Percentiles rank a stretch among this genome's conserved stretches.
Conservation (phyloP, 2,888 invertebrate species). For the Tolmerus cingulatus region DNA sequence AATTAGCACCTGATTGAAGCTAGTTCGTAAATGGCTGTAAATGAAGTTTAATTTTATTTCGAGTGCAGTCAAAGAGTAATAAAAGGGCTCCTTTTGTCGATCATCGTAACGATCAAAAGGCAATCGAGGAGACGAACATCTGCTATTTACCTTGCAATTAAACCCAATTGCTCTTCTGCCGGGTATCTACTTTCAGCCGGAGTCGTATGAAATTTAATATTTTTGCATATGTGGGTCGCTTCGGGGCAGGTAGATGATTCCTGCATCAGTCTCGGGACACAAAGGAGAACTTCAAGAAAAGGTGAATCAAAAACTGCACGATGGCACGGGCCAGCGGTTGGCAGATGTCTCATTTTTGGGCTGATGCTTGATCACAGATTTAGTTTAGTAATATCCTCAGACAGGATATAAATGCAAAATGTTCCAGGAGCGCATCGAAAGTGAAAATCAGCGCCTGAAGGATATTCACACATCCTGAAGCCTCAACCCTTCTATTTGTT, state of each 20-base stretch:
- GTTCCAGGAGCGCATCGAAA: slow-evolving; percentile 8
- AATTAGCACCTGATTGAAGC: slow-evolving; percentile 39
- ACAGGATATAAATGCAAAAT: slow-evolving; percentile 18
- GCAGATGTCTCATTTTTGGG: slow-evolving; percentile 25
- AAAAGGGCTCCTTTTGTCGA: slow-evolving; percentile 2
- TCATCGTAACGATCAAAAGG: slow-evolving; percentile 19
- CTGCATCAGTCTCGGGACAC: neutral
- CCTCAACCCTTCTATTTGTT: slow-evolving; percentile 36
- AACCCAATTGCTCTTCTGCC: slow-evolving; percentile 43
- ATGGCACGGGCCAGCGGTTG: slow-evolving; percentile 28
- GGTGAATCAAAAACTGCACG: neutral
- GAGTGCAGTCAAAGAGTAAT: neutral
- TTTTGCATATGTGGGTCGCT: slow-evolving; percentile 32
- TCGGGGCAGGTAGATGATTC: neutral
- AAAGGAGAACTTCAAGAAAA: neutral
- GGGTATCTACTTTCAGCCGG: slow-evolving; percentile 17
- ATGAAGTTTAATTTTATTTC: slow-evolving; percentile 4
- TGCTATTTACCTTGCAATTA: slow-evolving; percentile 48
- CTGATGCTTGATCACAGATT: slow-evolving; percentile 31
- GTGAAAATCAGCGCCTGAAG: slow-evolving; percentile 21
- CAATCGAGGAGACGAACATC: slow-evolving; percentile 43
- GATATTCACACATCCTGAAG: neutral
- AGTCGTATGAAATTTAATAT: slow-evolving; percentile 40
- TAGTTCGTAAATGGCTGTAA: neutral
- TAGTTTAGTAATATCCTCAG: neutral